Evolutionary conservation across 2,113 vertebrate genomes (phyloP).

Genomic region (Oncorhynchus keta): DNA sequence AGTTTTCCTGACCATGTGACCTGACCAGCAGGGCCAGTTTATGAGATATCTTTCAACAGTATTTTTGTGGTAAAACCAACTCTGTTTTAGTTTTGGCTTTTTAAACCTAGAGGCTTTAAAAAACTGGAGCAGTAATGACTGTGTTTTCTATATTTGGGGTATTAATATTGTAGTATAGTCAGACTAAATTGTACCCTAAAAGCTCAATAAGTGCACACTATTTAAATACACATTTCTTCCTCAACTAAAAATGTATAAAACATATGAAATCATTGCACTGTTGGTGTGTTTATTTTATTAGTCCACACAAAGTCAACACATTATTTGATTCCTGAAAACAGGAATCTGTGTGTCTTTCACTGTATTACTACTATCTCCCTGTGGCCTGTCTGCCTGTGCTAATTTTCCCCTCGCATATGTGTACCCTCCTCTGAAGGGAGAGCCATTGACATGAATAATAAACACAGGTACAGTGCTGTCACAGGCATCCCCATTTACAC

Average conservation of each 20-base stretch:
- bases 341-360: too few relatives aligned
- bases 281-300: too few relatives aligned
- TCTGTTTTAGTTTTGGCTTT: background rate
- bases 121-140: background rate
- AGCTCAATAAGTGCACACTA: background rate
- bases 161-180: background rate
- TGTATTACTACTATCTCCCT: background rate
- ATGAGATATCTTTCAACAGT: too few relatives aligned
- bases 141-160: background rate
- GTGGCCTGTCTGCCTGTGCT: conserved; percentile 8
- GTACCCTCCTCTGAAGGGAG: conserved; percentile 26
- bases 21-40: too few relatives aligned
- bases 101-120: too few relatives aligned
- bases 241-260: too few relatives aligned
- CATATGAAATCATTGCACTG: too few relatives aligned
- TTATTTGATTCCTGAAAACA: too few relatives aligned
- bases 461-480: conserved; percentile 18
- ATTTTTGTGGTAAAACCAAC: background rate
- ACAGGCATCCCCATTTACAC: background rate
- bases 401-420: conserved; percentile 6
- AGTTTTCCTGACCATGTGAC: too few relatives aligned
- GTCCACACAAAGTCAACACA: too few relatives aligned
- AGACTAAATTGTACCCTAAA: background rate
- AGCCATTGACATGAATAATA: conserved; percentile 17
- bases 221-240: background rate